These are phyloP conservation scores for Melangyna quadrimaculata DNA, from an alignment of 2,888 invertebrate genomes.

Conservation along the genomic window DNA sequence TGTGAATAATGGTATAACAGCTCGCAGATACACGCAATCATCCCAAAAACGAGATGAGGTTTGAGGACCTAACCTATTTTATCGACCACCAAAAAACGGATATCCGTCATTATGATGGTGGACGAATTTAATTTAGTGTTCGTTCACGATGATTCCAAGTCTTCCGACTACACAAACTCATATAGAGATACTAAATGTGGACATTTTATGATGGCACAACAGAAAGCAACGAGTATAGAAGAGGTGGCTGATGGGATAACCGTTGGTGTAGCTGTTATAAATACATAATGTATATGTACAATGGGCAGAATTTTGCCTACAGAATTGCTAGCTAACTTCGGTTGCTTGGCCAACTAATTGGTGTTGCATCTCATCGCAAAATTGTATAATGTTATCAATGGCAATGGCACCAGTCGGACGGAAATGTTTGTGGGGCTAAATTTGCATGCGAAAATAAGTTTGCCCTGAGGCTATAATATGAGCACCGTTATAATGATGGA, in stretches of 20 bases:
- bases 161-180: not conserved
- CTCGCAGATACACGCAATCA: not conserved
- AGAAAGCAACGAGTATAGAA: constrained; percentile 12
- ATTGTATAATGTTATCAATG: constrained; percentile 34
- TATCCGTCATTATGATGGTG: constrained; percentile 64
- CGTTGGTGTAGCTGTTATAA: not conserved
- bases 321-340: constrained; percentile 34
- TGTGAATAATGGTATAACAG: constrained; percentile 56
- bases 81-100: constrained; percentile 57
- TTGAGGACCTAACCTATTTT: constrained; percentile 35
- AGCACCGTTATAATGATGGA: constrained; percentile 34
- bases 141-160: not conserved
- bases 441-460: constrained; percentile 53
- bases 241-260: not conserved
- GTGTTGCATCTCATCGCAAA: constrained; percentile 49
- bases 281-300: not conserved
- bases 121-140: constrained; percentile 62
- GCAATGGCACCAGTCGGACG: not conserved
- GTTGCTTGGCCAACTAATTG: constrained; percentile 57
- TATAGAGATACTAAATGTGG: constrained; percentile 31
- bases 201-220: constrained; percentile 57
- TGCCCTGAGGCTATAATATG: constrained; percentile 13
- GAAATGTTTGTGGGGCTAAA: constrained; percentile 45
- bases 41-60: not conserved
- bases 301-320: constrained; percentile 30